Base-by-base conservation (phyloP, 2,797 vertebrate species). In the Hippoglossus hippoglossus region DNA sequence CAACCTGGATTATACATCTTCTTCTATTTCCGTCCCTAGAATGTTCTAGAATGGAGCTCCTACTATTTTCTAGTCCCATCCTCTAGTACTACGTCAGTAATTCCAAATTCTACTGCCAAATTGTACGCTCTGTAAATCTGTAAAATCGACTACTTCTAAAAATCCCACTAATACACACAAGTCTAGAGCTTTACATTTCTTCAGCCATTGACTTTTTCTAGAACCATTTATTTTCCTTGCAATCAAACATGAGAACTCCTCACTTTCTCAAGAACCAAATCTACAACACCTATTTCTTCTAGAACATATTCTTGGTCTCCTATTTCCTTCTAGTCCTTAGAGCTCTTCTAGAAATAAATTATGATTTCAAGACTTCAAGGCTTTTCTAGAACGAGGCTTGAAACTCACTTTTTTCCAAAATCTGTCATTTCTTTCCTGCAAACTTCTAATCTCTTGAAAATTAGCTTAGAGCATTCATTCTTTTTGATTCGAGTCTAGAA, bases 401-500 rank as follows among this genome's bases (percentile, higher is more conserved):
- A n/a, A 70, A 49, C 26, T 52, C 49, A 6, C 12, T 50, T 22
- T 66, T 55, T 75, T 59, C 28, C 28, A 22, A 31, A 74, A 11
- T 16, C 16, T 5, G 2, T 6, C 1, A 12, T 7, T 31, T 28
- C 47, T 72, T 5, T 39, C 13, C 15, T 47, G 44, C 19, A 52
- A 52, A 13, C 44, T 63, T 16, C 21, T 58, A 34, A 22, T 24
- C 15, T 6, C 71, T 36, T 73, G 56, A n/a, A 75, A 26, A 34
- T 1, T n/a, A 25, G 4, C 19, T 60, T 62, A 59, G 61, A 10
- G 46, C 28, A 4, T 13, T 44, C 41, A 16, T 44, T 44, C 41
- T 63, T 39, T 67, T 75, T 63, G 11, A 80, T 31, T 34, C 25
- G 16, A 19, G 5, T 36, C 18, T 44, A 58, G 39, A 80, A 24